These are phyloP conservation scores for Caenorhabditis remanei DNA, from an alignment of 1,140 invertebrate genomes.

Conservation along the genomic window DNA sequence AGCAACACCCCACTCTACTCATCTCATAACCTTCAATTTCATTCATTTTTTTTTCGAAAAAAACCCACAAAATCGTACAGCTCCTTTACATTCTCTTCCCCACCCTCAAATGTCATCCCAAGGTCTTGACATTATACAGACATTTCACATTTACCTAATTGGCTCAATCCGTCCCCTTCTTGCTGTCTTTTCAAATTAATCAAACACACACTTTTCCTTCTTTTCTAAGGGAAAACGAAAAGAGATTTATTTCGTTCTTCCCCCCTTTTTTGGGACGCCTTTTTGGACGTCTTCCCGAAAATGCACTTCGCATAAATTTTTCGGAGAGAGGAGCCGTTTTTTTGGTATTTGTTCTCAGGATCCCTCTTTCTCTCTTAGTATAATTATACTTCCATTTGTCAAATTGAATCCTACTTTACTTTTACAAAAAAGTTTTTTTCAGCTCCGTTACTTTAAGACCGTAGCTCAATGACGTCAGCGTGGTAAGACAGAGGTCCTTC, in stretches of 20 bases:
- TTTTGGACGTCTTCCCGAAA: not conserved
- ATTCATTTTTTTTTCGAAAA: no score
- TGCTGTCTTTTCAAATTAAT: not conserved
- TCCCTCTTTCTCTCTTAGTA: not conserved
- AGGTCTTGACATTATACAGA: slow-evolving; percentile 24
- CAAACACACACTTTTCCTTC: slow-evolving; percentile 1
- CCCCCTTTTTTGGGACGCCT: not conserved
- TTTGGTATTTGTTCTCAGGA: not conserved
- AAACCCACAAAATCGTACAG: no score
- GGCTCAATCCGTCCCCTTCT: not conserved
- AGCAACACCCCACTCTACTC: no score
- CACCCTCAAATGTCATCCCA: not conserved
- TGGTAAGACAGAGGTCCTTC: not conserved
- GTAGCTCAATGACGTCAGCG: not conserved
- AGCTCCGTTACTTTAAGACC: not conserved
- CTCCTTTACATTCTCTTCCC: not conserved
- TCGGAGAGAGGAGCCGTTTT: not conserved
- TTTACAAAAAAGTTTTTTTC: no score
- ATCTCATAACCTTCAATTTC: no score
- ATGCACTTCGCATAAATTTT: slow-evolving; percentile 29
- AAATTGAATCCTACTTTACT: no score
- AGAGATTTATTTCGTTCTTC: slow-evolving; percentile 30
- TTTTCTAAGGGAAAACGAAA: not conserved
- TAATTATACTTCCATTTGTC: no score
- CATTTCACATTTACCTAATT: slow-evolving; percentile 10